Conservation (phyloP, 2,888 invertebrate genomes). For the Lochmaea crataegi region DNA sequence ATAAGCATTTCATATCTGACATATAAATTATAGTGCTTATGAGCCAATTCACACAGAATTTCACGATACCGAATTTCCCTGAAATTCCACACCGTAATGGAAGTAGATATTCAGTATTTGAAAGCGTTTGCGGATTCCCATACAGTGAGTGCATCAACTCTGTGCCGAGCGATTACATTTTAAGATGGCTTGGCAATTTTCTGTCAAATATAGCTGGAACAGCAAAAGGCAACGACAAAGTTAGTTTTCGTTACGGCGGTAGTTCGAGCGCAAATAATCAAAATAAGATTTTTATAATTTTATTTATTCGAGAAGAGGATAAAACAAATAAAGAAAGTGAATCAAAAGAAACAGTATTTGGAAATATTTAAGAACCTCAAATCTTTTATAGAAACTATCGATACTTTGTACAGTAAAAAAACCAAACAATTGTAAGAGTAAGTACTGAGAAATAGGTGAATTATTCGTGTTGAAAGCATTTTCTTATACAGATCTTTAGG, state of each 20-base stretch:
- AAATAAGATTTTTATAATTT: slow-evolving; percentile 10
- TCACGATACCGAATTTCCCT: slow-evolving; percentile 2
- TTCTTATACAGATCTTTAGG: too few relatives aligned
- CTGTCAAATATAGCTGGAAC: slow-evolving; percentile 27
- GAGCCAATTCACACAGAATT: slow-evolving; percentile 22
- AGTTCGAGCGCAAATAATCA: slow-evolving; percentile 2
- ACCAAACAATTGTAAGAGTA: too few relatives aligned
- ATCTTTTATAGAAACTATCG: too few relatives aligned
- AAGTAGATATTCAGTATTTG: slow-evolving; percentile 28
- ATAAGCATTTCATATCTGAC: slow-evolving; percentile 19
- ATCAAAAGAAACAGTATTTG: not conserved
- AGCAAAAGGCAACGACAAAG: not conserved
- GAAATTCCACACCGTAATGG: slow-evolving; percentile 30
- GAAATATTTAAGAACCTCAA: not conserved
- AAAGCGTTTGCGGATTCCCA: slow-evolving; percentile 34
- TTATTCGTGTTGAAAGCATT: too few relatives aligned
- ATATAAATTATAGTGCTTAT: slow-evolving; percentile 12
- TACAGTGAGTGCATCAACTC: slow-evolving; percentile 22
- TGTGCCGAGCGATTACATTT: slow-evolving; percentile 19
- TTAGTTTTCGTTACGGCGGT: not conserved
- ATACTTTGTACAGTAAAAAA: too few relatives aligned
- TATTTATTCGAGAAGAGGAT: not conserved
- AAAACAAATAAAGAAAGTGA: not conserved
- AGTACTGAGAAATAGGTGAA: too few relatives aligned
- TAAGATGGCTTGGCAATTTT: slow-evolving; percentile 30